Evolutionary conservation across 2,113 vertebrate genomes (phyloP).

Genomic region (Stomatorhinus ivindoensis): DNA sequence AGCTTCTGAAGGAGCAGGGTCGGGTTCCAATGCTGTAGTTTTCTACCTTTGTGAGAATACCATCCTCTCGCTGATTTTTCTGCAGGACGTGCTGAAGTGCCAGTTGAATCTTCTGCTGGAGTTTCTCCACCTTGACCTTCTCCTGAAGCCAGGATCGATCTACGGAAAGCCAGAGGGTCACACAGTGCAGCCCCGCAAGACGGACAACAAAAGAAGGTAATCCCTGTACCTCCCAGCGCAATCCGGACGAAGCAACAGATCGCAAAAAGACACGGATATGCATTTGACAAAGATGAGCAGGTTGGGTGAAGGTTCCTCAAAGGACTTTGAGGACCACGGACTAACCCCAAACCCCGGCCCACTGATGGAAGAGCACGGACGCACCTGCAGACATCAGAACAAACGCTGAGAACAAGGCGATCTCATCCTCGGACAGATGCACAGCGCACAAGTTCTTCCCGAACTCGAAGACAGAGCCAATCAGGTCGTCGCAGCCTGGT

Average conservation of each 20-base stretch:
- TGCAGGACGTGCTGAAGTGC: slow-evolving; percentile 83
- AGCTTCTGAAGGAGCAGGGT: background rate
- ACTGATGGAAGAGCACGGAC: background rate
- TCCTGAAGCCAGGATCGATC: slow-evolving; percentile 92
- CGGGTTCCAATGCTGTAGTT: background rate
- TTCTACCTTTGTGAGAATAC: slow-evolving; percentile 77
- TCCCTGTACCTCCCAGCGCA: background rate
- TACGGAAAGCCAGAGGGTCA: slow-evolving; percentile 31
- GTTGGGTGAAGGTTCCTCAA: background rate
- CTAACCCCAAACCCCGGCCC: background rate
- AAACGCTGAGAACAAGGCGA: slow-evolving; percentile 85
- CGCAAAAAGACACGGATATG: background rate
- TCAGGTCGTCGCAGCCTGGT: slow-evolving; percentile 86
- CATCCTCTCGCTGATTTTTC: slow-evolving; percentile 85
- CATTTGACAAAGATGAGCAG: background rate
- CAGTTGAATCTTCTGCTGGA: slow-evolving; percentile 84
- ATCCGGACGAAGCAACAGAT: background rate
- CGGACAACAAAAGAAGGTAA: background rate
- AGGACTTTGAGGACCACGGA: background rate
- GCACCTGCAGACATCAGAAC: slow-evolving; percentile 86
- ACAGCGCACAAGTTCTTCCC: slow-evolving; percentile 81
- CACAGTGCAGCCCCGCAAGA: background rate
- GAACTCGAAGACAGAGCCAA: slow-evolving; percentile 87
- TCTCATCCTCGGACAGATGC: slow-evolving; percentile 84
- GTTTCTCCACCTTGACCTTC: slow-evolving; percentile 85